Evolutionary conservation across 2,113 vertebrate genomes (phyloP).

Genomic region (Aegypius monachus): DNA sequence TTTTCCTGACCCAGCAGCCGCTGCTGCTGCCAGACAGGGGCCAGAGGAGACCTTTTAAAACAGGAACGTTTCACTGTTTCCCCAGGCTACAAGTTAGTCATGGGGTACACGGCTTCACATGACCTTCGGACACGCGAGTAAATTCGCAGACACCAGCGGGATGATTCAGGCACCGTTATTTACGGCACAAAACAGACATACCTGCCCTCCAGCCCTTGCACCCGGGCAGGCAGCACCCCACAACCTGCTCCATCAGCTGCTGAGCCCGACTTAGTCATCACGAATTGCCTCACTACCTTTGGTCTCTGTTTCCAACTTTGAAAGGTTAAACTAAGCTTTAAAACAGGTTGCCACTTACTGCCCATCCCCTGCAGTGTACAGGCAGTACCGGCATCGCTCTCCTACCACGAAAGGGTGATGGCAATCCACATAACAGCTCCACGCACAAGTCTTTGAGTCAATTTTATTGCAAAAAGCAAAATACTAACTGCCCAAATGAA

Average conservation of each 20-base stretch:
- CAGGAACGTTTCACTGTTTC: not conserved
- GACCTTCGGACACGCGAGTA: too few relatives aligned
- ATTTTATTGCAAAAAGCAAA: not conserved
- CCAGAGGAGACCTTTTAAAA: not conserved
- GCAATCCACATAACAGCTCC: accelerated
- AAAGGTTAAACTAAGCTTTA: not conserved
- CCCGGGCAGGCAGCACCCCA: too few relatives aligned
- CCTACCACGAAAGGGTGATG: accelerated
- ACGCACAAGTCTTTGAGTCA: accelerated
- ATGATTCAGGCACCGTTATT: too few relatives aligned
- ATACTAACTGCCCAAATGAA: not conserved
- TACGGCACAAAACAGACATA: too few relatives aligned
- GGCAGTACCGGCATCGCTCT: not conserved
- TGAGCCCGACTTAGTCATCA: too few relatives aligned
- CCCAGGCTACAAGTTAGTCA: not conserved
- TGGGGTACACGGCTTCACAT: too few relatives aligned
- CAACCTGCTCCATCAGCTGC: too few relatives aligned
- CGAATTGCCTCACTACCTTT: too few relatives aligned
- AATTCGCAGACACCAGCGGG: too few relatives aligned
- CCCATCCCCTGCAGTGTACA: not conserved
- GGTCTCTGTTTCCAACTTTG: too few relatives aligned
- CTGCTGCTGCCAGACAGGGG: not conserved
- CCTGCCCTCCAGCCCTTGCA: too few relatives aligned
- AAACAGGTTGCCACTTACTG: not conserved
- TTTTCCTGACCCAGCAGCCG: not conserved